These are phyloP conservation scores for Dinomys branickii DNA, from an alignment of 2,113 vertebrate genomes.

Conservation along the genomic window DNA sequence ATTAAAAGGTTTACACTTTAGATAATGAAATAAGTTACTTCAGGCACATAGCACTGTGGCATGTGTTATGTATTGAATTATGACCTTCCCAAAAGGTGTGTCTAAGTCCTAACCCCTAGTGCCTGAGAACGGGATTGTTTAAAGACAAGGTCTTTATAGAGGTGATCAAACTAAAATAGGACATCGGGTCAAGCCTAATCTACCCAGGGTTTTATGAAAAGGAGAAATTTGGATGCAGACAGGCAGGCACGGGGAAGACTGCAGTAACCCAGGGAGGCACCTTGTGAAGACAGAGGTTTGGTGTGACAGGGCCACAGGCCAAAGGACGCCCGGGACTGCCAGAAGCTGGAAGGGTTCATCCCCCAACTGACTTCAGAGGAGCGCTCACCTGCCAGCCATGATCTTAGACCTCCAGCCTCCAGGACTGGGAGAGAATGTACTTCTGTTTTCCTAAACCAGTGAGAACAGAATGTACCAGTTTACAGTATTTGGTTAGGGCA, in stretches of 20 bases:
- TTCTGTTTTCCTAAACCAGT: background rate
- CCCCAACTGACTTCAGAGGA: background rate
- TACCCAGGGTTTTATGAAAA: background rate
- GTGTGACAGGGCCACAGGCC: background rate
- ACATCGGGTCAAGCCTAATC: background rate
- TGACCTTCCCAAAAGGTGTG: background rate
- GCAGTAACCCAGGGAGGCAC: too few relatives aligned
- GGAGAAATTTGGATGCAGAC: background rate
- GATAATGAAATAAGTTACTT: background rate
- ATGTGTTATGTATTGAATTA: background rate
- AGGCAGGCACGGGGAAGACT: background rate
- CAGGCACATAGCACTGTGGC: background rate
- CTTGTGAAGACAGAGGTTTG: rapidly evolving
- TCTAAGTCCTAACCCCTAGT: background rate
- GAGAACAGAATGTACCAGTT: too few relatives aligned
- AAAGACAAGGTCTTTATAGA: background rate
- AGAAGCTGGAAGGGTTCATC: background rate
- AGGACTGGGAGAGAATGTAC: background rate
- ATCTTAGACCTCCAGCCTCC: background rate
- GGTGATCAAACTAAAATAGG: background rate
- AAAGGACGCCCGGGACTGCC: too few relatives aligned
- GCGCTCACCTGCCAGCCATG: background rate
- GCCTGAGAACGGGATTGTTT: background rate
- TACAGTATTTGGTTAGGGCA: background rate
- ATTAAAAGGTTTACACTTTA: background rate